phyloP scores from a whole-genome alignment of 2,888 invertebrate genomes.

The Caenorhabditis becei region DNA sequence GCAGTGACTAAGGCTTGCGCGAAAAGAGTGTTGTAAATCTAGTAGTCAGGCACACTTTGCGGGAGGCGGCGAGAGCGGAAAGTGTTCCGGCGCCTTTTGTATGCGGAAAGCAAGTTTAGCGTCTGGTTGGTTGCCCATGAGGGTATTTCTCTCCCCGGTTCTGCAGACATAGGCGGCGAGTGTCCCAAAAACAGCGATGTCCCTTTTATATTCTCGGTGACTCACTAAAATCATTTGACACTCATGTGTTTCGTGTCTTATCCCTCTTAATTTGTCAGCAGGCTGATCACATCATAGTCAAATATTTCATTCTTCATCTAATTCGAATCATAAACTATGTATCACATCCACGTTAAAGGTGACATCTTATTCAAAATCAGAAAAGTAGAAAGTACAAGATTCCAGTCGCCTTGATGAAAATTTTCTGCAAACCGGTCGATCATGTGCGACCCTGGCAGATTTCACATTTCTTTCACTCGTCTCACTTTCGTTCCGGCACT shows the following conservation, averaged over 20 bases:
- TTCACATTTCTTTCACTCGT: conserved; percentile 21
- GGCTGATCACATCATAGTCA: too few relatives aligned
- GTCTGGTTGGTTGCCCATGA: conserved; percentile 17
- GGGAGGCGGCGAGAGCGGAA: conserved; percentile 15
- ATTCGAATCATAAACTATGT: too few relatives aligned
- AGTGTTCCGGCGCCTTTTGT: conserved; percentile 19
- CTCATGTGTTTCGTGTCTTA: too few relatives aligned
- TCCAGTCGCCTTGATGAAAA: too few relatives aligned
- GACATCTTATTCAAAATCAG: neutral
- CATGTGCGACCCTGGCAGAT: conserved; percentile 34
- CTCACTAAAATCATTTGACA: conserved; percentile 5
- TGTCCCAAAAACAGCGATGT: too few relatives aligned
- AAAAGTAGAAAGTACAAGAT: too few relatives aligned
- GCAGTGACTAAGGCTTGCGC: conserved; percentile 25
- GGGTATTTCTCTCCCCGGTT: neutral
- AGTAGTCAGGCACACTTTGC: conserved; percentile 49
- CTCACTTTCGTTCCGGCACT: conserved; percentile 42
- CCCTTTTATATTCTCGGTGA: too few relatives aligned
- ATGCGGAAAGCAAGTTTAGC: conserved; percentile 30
- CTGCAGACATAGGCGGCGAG: too few relatives aligned
- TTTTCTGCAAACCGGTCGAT: conserved; percentile 46
- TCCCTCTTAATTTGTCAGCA: too few relatives aligned
- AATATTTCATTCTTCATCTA: too few relatives aligned
- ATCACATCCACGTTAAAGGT: too few relatives aligned
- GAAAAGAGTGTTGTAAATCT: conserved; percentile 48